phyloP scores from a whole-genome alignment of 1,140 invertebrate species.

The Procambarus clarkii region DNA sequence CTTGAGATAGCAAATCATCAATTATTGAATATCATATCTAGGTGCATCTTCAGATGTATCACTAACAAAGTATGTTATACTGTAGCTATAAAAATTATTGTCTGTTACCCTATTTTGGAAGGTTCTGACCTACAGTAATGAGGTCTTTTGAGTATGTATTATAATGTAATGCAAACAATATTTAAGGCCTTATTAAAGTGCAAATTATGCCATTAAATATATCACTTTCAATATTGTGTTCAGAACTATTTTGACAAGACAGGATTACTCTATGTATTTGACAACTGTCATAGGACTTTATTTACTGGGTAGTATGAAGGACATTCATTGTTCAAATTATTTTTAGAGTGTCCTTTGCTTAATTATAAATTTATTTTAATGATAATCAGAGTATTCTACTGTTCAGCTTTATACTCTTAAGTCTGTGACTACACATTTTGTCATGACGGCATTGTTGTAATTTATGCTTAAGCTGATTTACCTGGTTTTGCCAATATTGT shows the following conservation, averaged over 20 bases:
- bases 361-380: background rate
- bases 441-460: slow-evolving; percentile 41
- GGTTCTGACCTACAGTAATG: background rate
- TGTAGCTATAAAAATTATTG: background rate
- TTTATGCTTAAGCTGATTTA: background rate
- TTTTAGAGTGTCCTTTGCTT: slow-evolving; percentile 3
- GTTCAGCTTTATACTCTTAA: slow-evolving; percentile 35
- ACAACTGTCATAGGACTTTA: background rate
- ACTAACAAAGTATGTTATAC: background rate
- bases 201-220: slow-evolving; percentile 23
- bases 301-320: background rate
- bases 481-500: background rate
- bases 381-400: slow-evolving; percentile 33
- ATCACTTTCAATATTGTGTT: background rate
- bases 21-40: too few species aligned
- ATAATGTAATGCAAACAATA: slow-evolving; percentile 18
- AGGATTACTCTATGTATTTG: background rate
- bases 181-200: slow-evolving; percentile 36
- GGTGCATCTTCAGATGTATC: background rate
- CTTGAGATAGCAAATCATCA: background rate
- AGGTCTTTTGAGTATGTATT: background rate
- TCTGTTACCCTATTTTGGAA: background rate
- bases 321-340: background rate
- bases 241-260: background rate
- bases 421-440: slow-evolving; percentile 7